Conservation (phyloP, 2,888 invertebrate species). For the Gibbula magus region DNA sequence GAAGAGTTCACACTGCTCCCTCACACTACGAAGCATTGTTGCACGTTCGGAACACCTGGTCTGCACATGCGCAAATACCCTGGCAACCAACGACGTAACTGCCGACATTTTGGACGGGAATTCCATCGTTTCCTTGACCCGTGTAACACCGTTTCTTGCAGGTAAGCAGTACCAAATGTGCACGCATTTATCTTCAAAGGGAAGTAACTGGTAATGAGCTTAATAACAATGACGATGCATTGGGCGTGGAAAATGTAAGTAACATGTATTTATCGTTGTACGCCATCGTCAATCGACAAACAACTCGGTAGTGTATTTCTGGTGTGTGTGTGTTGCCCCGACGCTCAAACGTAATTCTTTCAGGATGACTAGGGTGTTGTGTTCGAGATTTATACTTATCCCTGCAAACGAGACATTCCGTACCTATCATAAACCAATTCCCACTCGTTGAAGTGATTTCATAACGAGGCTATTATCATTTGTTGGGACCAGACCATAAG, state of each 20-base stretch:
- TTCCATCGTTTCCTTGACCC: neutral
- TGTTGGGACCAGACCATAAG: too few relatives aligned
- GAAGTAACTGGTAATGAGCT: neutral
- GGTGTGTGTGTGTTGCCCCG: neutral
- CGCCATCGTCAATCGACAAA: neutral
- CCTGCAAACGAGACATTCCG: too few relatives aligned
- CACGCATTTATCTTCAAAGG: neutral
- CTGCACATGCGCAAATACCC: neutral
- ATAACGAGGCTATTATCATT: too few relatives aligned
- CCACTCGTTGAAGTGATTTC: too few relatives aligned
- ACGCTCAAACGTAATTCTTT: too few relatives aligned
- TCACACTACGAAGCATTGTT: neutral
- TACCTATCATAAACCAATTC: too few relatives aligned
- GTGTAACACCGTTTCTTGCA: neutral
- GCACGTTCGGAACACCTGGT: neutral
- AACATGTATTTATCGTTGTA: neutral
- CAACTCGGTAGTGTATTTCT: neutral
- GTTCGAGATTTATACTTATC: too few relatives aligned
- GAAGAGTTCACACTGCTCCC: neutral
- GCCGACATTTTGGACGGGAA: constrained; percentile 3
- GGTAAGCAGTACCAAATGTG: neutral
- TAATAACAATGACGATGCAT: neutral
- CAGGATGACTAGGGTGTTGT: too few relatives aligned
- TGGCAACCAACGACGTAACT: neutral
- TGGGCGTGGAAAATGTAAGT: neutral